These are phyloP conservation scores for Chymomyza fuscimana DNA, from an alignment of 2,888 invertebrate species.

Conservation along the genomic window DNA sequence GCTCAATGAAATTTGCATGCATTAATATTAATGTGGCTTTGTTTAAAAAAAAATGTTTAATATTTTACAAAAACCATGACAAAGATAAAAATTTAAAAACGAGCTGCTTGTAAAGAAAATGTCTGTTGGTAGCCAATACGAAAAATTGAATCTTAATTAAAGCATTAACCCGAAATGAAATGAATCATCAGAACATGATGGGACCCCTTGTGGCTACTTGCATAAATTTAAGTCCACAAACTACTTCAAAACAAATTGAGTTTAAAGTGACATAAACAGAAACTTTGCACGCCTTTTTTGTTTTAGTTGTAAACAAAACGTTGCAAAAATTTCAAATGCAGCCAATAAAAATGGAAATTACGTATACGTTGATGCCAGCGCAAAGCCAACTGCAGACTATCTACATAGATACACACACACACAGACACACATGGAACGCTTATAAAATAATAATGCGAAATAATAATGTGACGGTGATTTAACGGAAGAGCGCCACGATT, in stretches of 20 bases:
- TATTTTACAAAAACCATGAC: constrained; percentile 2
- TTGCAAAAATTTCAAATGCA: constrained; percentile 65
- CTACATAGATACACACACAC: not conserved
- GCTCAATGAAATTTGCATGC: not conserved
- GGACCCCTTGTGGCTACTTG: not conserved
- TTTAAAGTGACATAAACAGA: constrained; percentile 11
- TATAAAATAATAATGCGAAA: constrained; percentile 77
- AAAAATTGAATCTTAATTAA: constrained; percentile 72
- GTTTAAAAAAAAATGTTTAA: constrained; percentile 1
- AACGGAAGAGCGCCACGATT: constrained; percentile 75
- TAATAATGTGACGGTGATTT: constrained; percentile 78
- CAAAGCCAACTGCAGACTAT: constrained; percentile 22
- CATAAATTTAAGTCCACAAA: constrained; percentile 1
- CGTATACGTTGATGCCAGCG: constrained; percentile 37
- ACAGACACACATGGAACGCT: constrained; percentile 58
- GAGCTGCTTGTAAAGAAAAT: constrained; percentile 2
- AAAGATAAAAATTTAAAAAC: constrained; percentile 25
- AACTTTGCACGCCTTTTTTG: constrained; percentile 39
- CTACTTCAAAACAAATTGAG: constrained; percentile 5
- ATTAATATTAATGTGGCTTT: not conserved
- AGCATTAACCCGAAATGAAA: constrained; percentile 58
- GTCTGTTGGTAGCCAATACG: constrained; percentile 63
- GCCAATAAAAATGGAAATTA: constrained; percentile 77
- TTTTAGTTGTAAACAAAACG: constrained; percentile 39
- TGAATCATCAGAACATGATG: not conserved